Evolutionary conservation across 2,797 vertebrate genomes (phyloP), one percentile per base, ranked within the genome.

Genomic region (Sebastes matsubarae): DNA sequence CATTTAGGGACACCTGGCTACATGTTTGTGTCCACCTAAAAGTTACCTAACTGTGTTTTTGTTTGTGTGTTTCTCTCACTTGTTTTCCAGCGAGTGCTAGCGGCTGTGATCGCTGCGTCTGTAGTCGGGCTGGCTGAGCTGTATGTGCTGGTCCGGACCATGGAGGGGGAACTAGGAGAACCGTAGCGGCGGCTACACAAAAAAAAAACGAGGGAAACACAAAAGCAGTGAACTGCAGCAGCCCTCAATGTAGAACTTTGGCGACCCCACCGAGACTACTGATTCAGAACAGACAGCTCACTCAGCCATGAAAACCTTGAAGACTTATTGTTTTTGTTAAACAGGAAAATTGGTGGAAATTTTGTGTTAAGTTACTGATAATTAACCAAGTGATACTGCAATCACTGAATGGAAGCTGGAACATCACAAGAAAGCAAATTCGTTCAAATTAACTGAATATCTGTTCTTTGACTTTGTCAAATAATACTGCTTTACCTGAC

Each of bases 51-150:
- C 9, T 52, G 2, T 32, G 8, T 1, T 9, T 25, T 2, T 8
- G 13, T 50, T 22, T 10, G 4, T 25, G 71, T 8, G 4, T n/a
- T 32, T 65, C 50, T 59, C 6, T 65, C 67, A 2, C 24, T 55
- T 76, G 10, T 76, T 42, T 88, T 82, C 9, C 87, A 96, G 96
- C 88, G 96, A 0, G 93, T 99, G 22, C 93, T 99, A 55, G 94
- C 96, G 5, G 97, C 97, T 0, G 94, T 99, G 71, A 99, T 99
- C 0, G 96, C 96, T 58, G 97, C 98, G 3, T 99, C 98, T 0
- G 97, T 99, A 6, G 98, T 99, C 3, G 98, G 98, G 18, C 93
- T 99, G 65, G 98, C 98, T 0, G 98, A 99, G 92, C 96, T 99
- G 2, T 99, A 99, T 0, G 95, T 99, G 70, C 95, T 99, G 93